Evolutionary conservation across 1,140 invertebrate genomes (phyloP), one percentile per base, ranked within the genome.

Genomic region (Plutomurus gul): DNA sequence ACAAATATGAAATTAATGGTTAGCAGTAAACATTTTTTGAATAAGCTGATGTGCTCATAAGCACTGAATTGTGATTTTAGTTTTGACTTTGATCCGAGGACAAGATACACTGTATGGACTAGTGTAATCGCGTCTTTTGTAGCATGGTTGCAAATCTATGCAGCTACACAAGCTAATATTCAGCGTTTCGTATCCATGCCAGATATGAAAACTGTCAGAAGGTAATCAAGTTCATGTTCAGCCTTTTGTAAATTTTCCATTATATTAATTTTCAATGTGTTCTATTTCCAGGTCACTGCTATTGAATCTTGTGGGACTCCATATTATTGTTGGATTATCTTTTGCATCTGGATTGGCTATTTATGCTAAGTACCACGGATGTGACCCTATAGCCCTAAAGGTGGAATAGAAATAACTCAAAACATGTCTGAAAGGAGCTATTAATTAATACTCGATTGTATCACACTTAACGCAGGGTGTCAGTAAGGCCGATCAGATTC

Each of bases 311-410:
- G 85, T 90, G 1, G 89, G 91, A 1, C 86, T 93, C 25, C 89
- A 91, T 65, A 20, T 91, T 10, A 88, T 92, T 16, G 90, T 92
- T 78, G 88, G 88, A 4, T 89, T 92, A 7, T 96, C 93, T 86
- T 96, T 93, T 84, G 91, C 92, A 84, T 94, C 91, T 13, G 89
- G 89, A 5, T 84, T 90, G 20, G 86, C 88, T 4, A 85, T 90
- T 7, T 89, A 87, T 73, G 88, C 87, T 8, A 85, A 86, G 30
- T 90, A 89, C 83, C 82, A 85, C 30, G 84, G 85, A 16, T 89
- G 89, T 84, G 89, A 90, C 79, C 88, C 88, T 0, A 75, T 88
- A n/a, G 75, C 60, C 71, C 1, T 10, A 4, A 75, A 72, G 13
- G 77, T 74, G 7, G 16, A n/a, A 4, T 11, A 20, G 11, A 22